Percentiles rank a stretch among this genome's conserved stretches.
Conservation (phyloP, 2,888 invertebrate species). For the Heliconius aoede region DNA sequence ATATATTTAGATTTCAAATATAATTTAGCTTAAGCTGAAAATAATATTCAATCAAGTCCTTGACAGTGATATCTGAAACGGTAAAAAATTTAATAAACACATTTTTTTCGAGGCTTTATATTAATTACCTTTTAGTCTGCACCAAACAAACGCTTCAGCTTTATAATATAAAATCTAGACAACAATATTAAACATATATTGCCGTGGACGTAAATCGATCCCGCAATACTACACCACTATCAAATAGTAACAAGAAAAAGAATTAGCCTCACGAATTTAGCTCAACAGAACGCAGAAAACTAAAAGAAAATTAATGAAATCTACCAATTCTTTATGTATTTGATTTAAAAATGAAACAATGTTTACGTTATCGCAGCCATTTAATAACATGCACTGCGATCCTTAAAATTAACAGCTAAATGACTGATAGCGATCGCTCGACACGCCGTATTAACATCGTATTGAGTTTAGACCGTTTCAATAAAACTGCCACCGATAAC, state of each 20-base stretch:
- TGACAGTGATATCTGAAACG: too few relatives aligned
- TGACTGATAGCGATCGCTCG: slow-evolving; percentile 78
- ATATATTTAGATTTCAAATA: too few relatives aligned
- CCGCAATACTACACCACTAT: background rate
- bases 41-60: too few relatives aligned
- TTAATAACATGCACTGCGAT: slow-evolving; percentile 81
- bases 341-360: slow-evolving; percentile 18
- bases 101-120: too few relatives aligned
- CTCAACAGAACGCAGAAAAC: background rate
- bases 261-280: background rate
- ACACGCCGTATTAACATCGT: slow-evolving; percentile 80
- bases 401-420: slow-evolving; percentile 82
- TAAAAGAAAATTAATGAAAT: background rate
- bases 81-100: too few relatives aligned
- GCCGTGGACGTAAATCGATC: background rate
- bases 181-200: too few relatives aligned
- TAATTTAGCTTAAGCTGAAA: too few relatives aligned
- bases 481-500: slow-evolving; percentile 51
- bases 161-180: too few relatives aligned
- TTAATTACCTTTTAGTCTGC: too few relatives aligned
- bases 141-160: too few relatives aligned
- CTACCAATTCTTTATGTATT: background rate
- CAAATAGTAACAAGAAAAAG: background rate
- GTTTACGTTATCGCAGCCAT: slow-evolving; percentile 47
- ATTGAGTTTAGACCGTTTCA: slow-evolving; percentile 80